Evolutionary conservation across 2,888 invertebrate species (phyloP).

Genomic region (Mylabris sibirica): DNA sequence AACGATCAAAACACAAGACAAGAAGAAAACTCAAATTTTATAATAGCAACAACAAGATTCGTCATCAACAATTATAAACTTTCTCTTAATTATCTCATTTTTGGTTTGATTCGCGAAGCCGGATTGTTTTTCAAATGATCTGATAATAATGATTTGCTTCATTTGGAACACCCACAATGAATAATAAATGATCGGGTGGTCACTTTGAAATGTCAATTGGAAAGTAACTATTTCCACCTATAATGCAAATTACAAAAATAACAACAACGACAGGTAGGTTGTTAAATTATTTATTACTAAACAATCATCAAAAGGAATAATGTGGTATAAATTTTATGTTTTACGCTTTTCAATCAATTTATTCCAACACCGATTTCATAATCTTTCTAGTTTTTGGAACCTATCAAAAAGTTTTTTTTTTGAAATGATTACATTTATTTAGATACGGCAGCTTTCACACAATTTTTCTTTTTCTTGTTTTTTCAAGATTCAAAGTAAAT

Average conservation of each 20-base stretch:
- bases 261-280: conserved; percentile 9
- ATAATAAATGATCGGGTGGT: not conserved
- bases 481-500: not conserved
- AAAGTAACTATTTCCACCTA: conserved; percentile 7
- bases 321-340: no score
- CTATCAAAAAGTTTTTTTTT: no score
- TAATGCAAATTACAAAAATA: not conserved
- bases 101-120: not conserved
- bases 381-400: no score
- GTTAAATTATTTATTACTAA: conserved; percentile 3
- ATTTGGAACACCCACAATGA: not conserved
- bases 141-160: conserved; percentile 5
- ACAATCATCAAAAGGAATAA: not conserved
- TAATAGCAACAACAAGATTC: not conserved
- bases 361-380: no score
- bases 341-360: no score
- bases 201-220: conserved; percentile 9
- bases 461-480: not conserved
- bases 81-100: not conserved
- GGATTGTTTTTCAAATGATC: not conserved
- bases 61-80: not conserved
- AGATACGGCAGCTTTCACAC: conserved; percentile 1
- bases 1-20: not conserved
- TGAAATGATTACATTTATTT: not conserved
- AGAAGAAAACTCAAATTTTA: not conserved